Conservation (phyloP, 1,140 invertebrate genomes). For the Harpegnathos saltator region DNA sequence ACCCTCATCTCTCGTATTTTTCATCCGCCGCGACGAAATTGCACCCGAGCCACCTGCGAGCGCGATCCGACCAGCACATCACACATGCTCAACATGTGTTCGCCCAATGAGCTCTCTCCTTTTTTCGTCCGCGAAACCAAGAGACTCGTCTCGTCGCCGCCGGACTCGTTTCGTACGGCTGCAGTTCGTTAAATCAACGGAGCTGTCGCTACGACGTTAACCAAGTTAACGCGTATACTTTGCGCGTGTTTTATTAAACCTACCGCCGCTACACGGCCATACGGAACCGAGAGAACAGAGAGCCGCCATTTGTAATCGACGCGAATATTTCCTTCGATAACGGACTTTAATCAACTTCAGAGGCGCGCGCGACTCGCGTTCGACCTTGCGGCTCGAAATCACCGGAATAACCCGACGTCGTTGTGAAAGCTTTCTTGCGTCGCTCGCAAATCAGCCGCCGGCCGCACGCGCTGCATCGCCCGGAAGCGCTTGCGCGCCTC, state of each 20-base stretch:
- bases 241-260: constrained; percentile 49
- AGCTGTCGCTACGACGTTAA: constrained; percentile 9
- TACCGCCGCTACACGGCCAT: too few relatives aligned
- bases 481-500: too few relatives aligned
- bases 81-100: constrained; percentile 31
- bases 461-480: too few relatives aligned
- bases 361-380: not conserved
- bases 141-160: constrained; percentile 35
- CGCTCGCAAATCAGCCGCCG: too few relatives aligned
- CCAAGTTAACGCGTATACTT: constrained; percentile 46
- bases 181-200: constrained; percentile 47
- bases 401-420: not conserved
- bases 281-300: constrained; percentile 22
- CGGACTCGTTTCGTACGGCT: constrained; percentile 47
- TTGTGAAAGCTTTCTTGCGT: not conserved
- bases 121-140: not conserved
- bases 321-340: constrained; percentile 34
- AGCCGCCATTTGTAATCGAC: constrained; percentile 15
- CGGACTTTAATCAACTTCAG: constrained; percentile 28
- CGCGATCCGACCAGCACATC: constrained; percentile 30
- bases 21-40: constrained; percentile 10
- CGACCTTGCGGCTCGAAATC: not conserved
- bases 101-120: constrained; percentile 7
- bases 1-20: constrained; percentile 1
- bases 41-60: not conserved